phyloP scores from a whole-genome alignment of 2,888 invertebrate genomes.

The Onthophagus sagittarius region DNA sequence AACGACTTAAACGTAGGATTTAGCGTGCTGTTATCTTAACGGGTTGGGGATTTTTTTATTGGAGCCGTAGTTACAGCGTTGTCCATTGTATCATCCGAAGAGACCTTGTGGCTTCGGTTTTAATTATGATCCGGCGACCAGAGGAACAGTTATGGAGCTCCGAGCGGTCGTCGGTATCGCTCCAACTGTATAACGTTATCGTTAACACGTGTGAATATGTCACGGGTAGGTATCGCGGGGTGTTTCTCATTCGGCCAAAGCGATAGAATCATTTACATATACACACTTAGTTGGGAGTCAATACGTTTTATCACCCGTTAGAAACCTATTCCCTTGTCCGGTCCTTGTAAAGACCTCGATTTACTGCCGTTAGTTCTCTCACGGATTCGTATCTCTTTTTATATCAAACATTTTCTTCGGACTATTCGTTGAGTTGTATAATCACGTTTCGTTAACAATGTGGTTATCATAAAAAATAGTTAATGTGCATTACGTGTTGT shows the following conservation, averaged over 20 bases:
- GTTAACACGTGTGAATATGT: slow-evolving; percentile 10
- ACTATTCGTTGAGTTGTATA: not conserved
- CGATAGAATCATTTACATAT: slow-evolving; percentile 13
- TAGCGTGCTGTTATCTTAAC: slow-evolving; percentile 7
- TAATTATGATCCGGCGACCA: slow-evolving; percentile 5
- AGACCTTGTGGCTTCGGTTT: not conserved
- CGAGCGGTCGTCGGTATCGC: not conserved
- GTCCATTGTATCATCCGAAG: not conserved
- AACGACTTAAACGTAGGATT: not conserved
- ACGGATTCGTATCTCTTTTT: not conserved
- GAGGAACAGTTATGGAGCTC: slow-evolving; percentile 1
- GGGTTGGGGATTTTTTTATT: slow-evolving; percentile 1
- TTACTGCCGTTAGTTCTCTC: not conserved
- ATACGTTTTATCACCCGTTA: slow-evolving; percentile 11
- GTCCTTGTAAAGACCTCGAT: slow-evolving; percentile 1
- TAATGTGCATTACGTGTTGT: no score
- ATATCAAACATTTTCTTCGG: not conserved
- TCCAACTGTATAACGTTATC: slow-evolving; percentile 8
- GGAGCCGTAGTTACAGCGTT: not conserved
- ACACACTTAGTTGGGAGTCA: slow-evolving; percentile 12
- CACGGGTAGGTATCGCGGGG: slow-evolving; percentile 1
- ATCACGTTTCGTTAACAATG: not conserved
- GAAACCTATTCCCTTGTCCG: not conserved
- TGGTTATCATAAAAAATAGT: no score
- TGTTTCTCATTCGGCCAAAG: slow-evolving; percentile 7